Evolutionary conservation across 2,113 vertebrate species (phyloP), one percentile per base, ranked within the genome.

Genomic region (Neopipo cinnamomea): DNA sequence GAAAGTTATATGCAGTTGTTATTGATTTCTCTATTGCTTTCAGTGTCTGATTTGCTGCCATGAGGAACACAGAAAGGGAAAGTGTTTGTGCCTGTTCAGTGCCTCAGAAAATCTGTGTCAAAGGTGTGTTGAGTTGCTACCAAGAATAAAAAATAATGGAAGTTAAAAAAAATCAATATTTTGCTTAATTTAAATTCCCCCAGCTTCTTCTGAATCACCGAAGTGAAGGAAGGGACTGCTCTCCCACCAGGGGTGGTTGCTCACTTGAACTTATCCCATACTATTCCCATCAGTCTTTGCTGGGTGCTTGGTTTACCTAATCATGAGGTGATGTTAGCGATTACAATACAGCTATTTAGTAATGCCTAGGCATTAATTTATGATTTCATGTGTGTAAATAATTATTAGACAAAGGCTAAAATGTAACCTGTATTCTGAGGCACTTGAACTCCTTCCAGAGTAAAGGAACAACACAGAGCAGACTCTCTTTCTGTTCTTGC

Each of bases 121-220:
- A 71, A 86, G 79, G 53, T 76, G 56, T 67, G 73, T 28, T 24
- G 76, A 88, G 52, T 74, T 95, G 85, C 73, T 68, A 95, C 55
- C 17, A 82, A 85, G 80, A 82, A 37, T 86, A 94, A 89, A 96
- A 92, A 96, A 96, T 94, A 92, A 94, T 88, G 85, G 61, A 91
- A 93, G 61, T 61, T 92, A 93, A 97, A 93, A 42, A 42, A 49
- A 97, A 95, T 95, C 91, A 68, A 91, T 92, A 39, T 76, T 95
- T 93, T 95, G 7, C 79, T 89, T 55, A n/a, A 81, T 78, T 88
- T 82, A 44, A 58, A 55, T 86, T 86, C 28, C 23, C 8, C 5
- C 3, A 5, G 3, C 33, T 78, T 79, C 22, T 17, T 71, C 5
- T 37, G 50, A 68, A 52, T 84, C 47, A 41, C 39, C 35, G 12